A percentile compares a stretch with the other conserved stretches of the same genome.
Conservation (phyloP, 2,888 invertebrate species). For the Lacanobia oleracea region DNA sequence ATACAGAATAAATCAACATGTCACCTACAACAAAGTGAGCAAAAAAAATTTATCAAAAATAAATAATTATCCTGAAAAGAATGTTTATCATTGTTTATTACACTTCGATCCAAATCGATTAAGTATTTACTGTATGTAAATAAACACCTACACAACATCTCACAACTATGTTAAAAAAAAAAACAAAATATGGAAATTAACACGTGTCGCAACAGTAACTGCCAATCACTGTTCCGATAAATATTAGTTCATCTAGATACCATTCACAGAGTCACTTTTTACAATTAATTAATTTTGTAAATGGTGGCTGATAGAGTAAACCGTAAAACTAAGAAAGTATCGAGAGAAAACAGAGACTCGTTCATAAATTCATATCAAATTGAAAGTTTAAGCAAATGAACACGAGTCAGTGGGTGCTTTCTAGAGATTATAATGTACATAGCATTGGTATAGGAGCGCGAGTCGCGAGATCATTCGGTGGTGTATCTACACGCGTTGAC, state of each 20-base stretch:
- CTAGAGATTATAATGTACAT: constrained; percentile 84
- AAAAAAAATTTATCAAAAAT: constrained; percentile 31
- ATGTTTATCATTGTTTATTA: constrained; percentile 13
- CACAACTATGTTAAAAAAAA: constrained; percentile 40
- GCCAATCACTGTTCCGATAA: constrained; percentile 38
- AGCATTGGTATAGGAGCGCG: constrained; percentile 72
- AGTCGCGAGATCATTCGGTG: constrained; percentile 70
- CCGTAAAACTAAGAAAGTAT: constrained; percentile 62
- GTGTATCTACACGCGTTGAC: constrained; percentile 72
- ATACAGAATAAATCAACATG: constrained; percentile 26
- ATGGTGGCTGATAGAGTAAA: constrained; percentile 46
- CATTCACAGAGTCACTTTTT: constrained; percentile 39
- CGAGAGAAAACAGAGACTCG: constrained; percentile 77
- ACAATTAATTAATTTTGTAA: constrained; percentile 54
- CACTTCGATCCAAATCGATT: constrained; percentile 47
- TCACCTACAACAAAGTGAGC: background rate
- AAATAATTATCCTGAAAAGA: background rate
- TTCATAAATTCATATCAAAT: constrained; percentile 85
- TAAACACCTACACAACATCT: constrained; percentile 32
- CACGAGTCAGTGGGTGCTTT: constrained; percentile 82
- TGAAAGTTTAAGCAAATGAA: constrained; percentile 88
- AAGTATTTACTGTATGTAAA: constrained; percentile 44
- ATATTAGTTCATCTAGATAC: constrained; percentile 25
- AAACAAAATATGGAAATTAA: constrained; percentile 48
- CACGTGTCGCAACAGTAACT: constrained; percentile 28